These are phyloP conservation scores for Rhogogaster chlorosoma DNA, from an alignment of 2,888 invertebrate genomes.

Conservation along the genomic window DNA sequence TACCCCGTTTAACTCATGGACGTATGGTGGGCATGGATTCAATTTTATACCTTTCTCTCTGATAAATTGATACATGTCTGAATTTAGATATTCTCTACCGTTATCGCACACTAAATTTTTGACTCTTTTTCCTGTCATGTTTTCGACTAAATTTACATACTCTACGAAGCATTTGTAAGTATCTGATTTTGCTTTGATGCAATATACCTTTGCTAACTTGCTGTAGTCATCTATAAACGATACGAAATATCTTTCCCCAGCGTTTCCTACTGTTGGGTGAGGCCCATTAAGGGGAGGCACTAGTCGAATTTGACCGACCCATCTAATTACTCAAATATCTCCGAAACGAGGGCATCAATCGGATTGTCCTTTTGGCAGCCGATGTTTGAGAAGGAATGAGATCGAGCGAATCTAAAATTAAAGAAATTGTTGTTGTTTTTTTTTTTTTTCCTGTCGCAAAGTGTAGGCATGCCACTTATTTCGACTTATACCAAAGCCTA, in stretches of 20 bases:
- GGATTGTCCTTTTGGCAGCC: no score
- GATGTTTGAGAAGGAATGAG: no score
- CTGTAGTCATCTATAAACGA: slow-evolving; percentile 27
- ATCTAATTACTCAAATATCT: no score
- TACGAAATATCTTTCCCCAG: slow-evolving; percentile 37
- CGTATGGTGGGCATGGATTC: neutral
- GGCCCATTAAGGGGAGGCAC: no score
- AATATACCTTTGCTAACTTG: slow-evolving; percentile 19
- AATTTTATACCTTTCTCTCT: neutral
- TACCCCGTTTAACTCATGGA: no score
- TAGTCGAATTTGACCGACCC: no score
- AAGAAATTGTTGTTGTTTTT: no score
- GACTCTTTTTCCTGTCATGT: neutral
- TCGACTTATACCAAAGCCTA: no score
- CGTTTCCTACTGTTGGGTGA: neutral
- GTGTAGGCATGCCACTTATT: no score
- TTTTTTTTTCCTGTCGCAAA: no score
- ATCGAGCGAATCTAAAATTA: no score
- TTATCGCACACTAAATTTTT: slow-evolving; percentile 19
- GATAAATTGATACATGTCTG: neutral
- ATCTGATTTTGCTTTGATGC: slow-evolving; percentile 19
- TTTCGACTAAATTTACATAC: slow-evolving; percentile 17
- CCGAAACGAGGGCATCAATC: no score
- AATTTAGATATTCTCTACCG: neutral
- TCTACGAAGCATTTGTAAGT: slow-evolving; percentile 3